phyloP scores from a whole-genome alignment of 2,797 vertebrate species.

The Brotogeris chrysoptera region DNA sequence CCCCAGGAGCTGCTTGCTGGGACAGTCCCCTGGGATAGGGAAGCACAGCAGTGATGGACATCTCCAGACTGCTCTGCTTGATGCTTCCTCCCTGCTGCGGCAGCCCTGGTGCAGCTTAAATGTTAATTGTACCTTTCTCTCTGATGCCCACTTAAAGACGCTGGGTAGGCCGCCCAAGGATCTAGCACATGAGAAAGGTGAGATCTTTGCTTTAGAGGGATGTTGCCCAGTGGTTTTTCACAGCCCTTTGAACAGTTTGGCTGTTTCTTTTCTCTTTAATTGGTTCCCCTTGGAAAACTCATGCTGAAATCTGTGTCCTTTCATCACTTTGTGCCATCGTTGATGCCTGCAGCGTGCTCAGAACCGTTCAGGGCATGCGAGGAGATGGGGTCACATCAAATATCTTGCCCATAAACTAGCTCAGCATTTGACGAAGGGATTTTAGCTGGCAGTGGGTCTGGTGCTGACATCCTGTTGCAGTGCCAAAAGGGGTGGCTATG shows the following conservation, averaged over 20 bases:
- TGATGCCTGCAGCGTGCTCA: background rate
- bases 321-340: background rate
- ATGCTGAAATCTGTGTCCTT: slow-evolving; percentile 30
- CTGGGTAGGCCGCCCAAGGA: slow-evolving; percentile 20
- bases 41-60: background rate
- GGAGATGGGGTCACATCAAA: background rate
- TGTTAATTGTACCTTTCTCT: slow-evolving; percentile 32
- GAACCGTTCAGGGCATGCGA: background rate
- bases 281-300: slow-evolving; percentile 63
- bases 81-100: background rate
- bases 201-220: slow-evolving; percentile 50
- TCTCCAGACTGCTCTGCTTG: background rate
- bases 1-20: background rate
- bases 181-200: background rate
- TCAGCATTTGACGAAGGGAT: background rate
- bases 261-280: slow-evolving; percentile 68
- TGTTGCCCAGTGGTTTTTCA: slow-evolving; percentile 52
- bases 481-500: fast-evolving
- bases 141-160: slow-evolving; percentile 11
- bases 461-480: background rate
- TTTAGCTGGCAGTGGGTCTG: background rate
- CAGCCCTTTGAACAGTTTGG: slow-evolving; percentile 48
- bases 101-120: background rate
- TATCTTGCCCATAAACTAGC: background rate
- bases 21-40: background rate